Evolutionary conservation across 2,113 vertebrate species (phyloP).

Genomic region (Opisthocomus hoazin): DNA sequence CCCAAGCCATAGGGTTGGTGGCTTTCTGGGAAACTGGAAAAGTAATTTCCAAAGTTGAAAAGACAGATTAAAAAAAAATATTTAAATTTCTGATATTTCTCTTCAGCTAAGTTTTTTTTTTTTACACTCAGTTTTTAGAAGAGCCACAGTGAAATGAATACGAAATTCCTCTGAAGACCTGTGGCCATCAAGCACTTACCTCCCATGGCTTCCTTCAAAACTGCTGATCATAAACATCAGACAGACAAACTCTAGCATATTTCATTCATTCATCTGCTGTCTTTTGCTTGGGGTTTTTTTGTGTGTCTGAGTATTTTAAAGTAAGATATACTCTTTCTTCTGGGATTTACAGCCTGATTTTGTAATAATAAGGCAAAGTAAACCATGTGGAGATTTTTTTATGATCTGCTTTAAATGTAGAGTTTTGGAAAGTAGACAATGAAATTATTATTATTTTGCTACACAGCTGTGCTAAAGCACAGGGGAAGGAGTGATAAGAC

Average conservation of each 20-base stretch:
- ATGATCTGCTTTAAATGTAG: conserved; percentile 54
- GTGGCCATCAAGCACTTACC: neutral
- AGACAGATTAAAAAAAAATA: neutral
- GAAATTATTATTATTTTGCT: conserved; percentile 69
- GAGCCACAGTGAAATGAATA: neutral
- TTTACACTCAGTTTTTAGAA: neutral
- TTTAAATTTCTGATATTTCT: neutral
- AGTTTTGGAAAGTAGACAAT: conserved; percentile 65
- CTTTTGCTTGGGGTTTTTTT: neutral
- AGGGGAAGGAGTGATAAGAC: conserved; percentile 5
- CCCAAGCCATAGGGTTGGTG: rapidly evolving
- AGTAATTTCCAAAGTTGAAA: neutral
- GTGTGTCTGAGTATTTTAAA: neutral
- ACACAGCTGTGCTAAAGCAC: conserved; percentile 56
- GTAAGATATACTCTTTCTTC: neutral
- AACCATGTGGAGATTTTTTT: conserved; percentile 28
- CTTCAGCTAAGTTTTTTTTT: neutral
- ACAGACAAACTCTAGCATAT: neutral
- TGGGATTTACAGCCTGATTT: neutral
- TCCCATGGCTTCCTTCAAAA: neutral
- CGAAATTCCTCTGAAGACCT: neutral
- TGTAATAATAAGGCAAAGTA: conserved; percentile 44
- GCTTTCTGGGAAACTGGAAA: neutral
- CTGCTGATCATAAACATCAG: neutral
- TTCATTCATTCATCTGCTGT: neutral